Base-by-base conservation (phyloP, 2,113 vertebrate genomes). In the Sula dactylatra region DNA sequence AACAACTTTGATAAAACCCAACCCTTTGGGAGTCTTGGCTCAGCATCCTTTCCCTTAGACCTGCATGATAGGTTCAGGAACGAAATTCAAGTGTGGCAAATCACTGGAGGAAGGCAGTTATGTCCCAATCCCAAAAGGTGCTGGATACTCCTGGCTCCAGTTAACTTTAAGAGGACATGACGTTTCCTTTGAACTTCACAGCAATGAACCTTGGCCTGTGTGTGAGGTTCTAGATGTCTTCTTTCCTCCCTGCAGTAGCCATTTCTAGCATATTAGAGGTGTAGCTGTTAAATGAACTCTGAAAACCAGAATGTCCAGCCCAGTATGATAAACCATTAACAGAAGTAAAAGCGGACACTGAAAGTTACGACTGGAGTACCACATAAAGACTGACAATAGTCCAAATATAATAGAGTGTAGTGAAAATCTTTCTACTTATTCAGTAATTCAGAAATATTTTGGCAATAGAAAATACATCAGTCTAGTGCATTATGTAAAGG, bases 1-100 rank as follows among this genome's bases (percentile, higher is more conserved):
- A 2, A 56, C 13, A 54, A 3, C 25, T 80, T 8, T 6, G 15
- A 62, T 29, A 62, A 18, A 74, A 61, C 4, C 6, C 0, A 0
- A 40, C 25, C 8, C 22, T 82, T 65, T n/a, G 38, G 36, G 36
- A 86, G 16, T 38, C 42, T 71, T 71, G 56, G 20, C 36, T 79
- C 58, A 25, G 10, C 11, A 8, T 69, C 24, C 7, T 29, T 93
- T 70, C 52, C 29, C 11, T 81, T 45, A 36, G 17, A 58, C 9
- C 44, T 69, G 25, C 44, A 55, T 19, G n/a, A 27, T 8, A 49
- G 19, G 13, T 59, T 81, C 29, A 52, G 45, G 36, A 66, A 44
- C 18, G 14, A 70, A 82, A 45, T 25, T 49, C 22, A 50, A 25
- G 8, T 47, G 19, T 66, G 49, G 18, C 7, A 34, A 38, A 49